A percentile compares a stretch with the other conserved stretches of the same genome.
Evolutionary conservation across 1,140 invertebrate species (phyloP).

Genomic region (Aphelenchoides avenae): DNA sequence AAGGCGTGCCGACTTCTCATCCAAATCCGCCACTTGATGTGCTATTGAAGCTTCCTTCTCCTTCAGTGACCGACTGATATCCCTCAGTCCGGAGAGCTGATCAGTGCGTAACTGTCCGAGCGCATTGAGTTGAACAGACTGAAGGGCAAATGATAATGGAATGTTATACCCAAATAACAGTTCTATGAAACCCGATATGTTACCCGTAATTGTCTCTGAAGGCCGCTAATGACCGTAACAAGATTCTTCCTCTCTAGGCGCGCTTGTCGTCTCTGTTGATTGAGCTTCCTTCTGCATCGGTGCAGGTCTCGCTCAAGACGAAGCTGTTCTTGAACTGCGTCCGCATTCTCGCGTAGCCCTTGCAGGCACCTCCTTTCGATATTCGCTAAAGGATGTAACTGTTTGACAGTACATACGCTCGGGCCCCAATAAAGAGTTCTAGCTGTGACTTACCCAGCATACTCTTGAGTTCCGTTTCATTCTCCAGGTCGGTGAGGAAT

Average conservation of each 20-base stretch:
- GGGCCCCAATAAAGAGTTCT: background rate
- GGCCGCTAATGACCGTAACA: conserved; percentile 10
- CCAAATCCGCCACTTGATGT: conserved; percentile 9
- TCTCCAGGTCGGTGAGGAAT: conserved; percentile 38
- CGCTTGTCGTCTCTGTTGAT: conserved; percentile 8
- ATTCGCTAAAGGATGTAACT: conserved; percentile 21
- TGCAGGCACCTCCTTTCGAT: conserved; percentile 44
- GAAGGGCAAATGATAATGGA: too few species aligned
- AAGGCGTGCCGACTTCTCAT: conserved; percentile 10
- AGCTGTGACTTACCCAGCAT: conserved; percentile 29
- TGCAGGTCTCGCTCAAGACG: conserved; percentile 11
- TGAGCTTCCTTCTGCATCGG: conserved; percentile 7
- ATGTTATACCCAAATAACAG: too few species aligned
- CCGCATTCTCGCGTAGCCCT: conserved; percentile 35
- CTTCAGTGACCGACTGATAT: background rate
- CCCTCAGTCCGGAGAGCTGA: conserved; percentile 1
- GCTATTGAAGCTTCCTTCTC: background rate
- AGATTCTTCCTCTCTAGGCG: conserved; percentile 12
- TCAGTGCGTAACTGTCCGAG: background rate
- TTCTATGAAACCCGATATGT: too few species aligned
- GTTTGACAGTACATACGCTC: background rate
- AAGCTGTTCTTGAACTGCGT: conserved; percentile 24
- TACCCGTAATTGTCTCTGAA: conserved; percentile 16
- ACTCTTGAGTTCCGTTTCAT: conserved; percentile 41
- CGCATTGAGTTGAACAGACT: too few species aligned